phyloP scores from a whole-genome alignment of 2,797 vertebrate species.

The Sebastolobus altivelis region DNA sequence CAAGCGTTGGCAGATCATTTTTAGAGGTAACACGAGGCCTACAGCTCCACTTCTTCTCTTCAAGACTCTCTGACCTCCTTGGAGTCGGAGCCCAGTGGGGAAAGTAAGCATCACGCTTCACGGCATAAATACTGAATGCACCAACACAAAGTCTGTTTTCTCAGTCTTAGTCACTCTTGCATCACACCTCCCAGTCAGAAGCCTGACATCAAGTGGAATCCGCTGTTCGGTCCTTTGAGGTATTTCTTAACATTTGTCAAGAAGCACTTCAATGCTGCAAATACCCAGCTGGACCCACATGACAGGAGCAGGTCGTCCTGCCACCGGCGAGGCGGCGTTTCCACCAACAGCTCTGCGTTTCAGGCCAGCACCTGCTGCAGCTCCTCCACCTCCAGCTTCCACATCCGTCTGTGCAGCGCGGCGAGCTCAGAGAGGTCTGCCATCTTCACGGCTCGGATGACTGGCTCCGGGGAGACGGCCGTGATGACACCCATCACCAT shows the following conservation, averaged over 20 bases:
- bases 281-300: background rate
- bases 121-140: background rate
- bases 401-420: conserved; percentile 84
- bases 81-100: background rate
- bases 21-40: background rate
- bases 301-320: conserved; percentile 1
- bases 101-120: background rate
- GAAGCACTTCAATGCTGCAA: background rate
- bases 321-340: background rate
- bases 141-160: background rate
- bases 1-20: background rate
- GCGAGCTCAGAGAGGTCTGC: conserved; percentile 89
- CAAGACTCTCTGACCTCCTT: background rate
- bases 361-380: conserved; percentile 82
- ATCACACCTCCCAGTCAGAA: background rate
- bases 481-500: conserved; percentile 93
- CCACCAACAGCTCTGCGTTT: conserved; percentile 22
- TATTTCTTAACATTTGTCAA: background rate
- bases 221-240: background rate
- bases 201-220: background rate
- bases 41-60: background rate
- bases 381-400: conserved; percentile 92
- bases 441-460: conserved; percentile 91
- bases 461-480: conserved; percentile 86
- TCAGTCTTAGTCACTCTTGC: conserved; percentile 2